phyloP scores from a whole-genome alignment of 2,797 vertebrate genomes.

The Thaleichthys pacificus region DNA sequence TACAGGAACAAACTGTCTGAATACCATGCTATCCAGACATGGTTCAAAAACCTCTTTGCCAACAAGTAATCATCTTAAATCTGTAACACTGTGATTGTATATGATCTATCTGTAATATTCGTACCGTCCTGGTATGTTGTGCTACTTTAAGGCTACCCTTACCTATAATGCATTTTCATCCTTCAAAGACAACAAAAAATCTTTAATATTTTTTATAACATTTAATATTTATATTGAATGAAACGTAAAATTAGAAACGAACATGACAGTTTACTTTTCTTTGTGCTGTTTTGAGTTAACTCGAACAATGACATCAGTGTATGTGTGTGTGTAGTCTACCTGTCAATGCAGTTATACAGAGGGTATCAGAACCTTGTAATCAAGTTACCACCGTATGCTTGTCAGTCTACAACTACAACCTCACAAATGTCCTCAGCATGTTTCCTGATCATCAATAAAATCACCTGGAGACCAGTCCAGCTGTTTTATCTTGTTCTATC shows the following conservation, averaged over 20 bases:
- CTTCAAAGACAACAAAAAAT: not conserved
- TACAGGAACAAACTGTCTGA: not conserved
- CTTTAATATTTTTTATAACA: not conserved
- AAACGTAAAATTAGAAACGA: not conserved
- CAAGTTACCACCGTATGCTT: not conserved
- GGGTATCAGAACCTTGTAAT: not conserved
- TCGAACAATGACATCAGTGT: not conserved
- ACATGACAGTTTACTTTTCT: slow-evolving; percentile 1
- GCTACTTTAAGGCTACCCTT: not conserved
- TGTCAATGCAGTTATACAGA: not conserved
- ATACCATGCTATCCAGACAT: not conserved
- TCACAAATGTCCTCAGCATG: not conserved
- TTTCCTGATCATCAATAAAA: not conserved
- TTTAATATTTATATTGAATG: slow-evolving; percentile 5
- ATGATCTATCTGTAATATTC: too few species aligned
- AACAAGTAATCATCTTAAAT: too few species aligned
- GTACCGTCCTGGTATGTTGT: not conserved
- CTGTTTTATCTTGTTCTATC: not conserved
- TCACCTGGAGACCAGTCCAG: not conserved
- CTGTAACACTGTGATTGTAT: too few species aligned
- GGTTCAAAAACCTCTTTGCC: not conserved
- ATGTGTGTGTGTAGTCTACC: not conserved
- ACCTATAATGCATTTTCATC: not conserved
- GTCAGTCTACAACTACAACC: not conserved
- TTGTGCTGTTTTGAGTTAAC: not conserved